These are phyloP conservation scores for Pithys albifrons DNA, from an alignment of 2,113 vertebrate genomes.

Conservation along the genomic window DNA sequence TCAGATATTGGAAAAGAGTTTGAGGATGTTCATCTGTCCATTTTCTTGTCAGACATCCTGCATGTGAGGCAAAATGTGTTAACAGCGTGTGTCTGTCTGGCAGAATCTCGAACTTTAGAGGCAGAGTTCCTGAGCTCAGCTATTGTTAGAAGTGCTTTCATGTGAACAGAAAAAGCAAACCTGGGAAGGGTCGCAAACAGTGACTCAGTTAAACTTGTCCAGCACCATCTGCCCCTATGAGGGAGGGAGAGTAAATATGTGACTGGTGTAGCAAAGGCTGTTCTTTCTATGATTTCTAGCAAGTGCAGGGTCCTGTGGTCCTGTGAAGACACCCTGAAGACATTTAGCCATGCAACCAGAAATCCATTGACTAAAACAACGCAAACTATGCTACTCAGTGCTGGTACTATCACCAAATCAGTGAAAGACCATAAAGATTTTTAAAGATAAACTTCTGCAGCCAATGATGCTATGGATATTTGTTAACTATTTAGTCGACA, in stretches of 20 bases:
- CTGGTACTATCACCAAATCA: neutral
- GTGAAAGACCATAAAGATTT: neutral
- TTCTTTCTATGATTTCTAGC: neutral
- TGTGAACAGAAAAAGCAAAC: neutral
- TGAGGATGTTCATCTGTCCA: neutral
- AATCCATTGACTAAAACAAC: neutral
- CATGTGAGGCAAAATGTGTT: neutral
- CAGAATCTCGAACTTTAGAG: accelerated
- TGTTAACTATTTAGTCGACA: neutral
- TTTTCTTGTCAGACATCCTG: neutral
- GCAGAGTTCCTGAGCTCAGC: neutral
- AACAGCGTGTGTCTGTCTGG: neutral
- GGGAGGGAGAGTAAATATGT: neutral
- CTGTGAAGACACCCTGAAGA: neutral
- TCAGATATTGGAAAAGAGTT: neutral
- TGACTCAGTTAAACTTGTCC: neutral
- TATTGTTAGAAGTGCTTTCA: neutral
- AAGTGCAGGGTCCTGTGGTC: neutral
- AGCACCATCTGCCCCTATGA: neutral
- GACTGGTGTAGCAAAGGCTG: neutral
- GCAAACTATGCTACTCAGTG: neutral
- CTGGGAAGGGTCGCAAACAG: neutral
- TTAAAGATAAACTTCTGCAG: neutral
- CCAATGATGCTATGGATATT: neutral
- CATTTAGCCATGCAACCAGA: neutral